Base-by-base conservation (phyloP, 2,797 vertebrate species). In the Rousettus madagascariensis region DNA sequence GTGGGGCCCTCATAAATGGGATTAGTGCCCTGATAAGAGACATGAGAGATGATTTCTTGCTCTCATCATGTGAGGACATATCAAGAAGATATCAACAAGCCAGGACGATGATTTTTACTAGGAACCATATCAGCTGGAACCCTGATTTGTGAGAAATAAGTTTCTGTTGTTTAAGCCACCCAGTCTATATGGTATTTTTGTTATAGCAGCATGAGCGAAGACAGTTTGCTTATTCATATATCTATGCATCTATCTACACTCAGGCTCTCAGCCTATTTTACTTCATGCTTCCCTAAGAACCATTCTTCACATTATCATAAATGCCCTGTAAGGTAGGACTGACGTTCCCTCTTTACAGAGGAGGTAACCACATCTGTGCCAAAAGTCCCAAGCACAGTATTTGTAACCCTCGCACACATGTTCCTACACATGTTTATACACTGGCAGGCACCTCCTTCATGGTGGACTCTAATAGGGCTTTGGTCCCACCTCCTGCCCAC, bases 111-210 rank as follows among this genome's bases (percentile, higher is more conserved):
- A 30, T 83, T 89, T 36, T 83, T 41, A 68, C 6, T 10, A 74
- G 49, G n/a, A 66, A 75, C 30, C 6, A 2, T 57, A 41, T 30
- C 26, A 68, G 26, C 2, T 71, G 72, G 46, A 17, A 71, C 24
- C 38, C 80, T 43, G 22, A 86, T 43, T 87, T 80, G 46, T 61
- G 36, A 71, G 36, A 61, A 71, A 55, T 90, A 90, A 43, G 43
- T 13, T 80, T 65, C 36, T 63, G 43, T 36, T 51, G 51, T 59
- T 57, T 59, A 90, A 55, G 53, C 6, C 43, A 53, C 43, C 15
- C 10, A 30, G 10, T 51, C 53, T 16, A 16, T 36, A 36, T 24
- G 19, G 19, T 19, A 65, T 66, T 55, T 93, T 36, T 24, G 20
- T 26, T 46, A 19, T 3, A 36, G 36, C 20, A 68, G 15, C 22